phyloP scores from a whole-genome alignment of 1,140 invertebrate genomes.

The Tribolium madens region DNA sequence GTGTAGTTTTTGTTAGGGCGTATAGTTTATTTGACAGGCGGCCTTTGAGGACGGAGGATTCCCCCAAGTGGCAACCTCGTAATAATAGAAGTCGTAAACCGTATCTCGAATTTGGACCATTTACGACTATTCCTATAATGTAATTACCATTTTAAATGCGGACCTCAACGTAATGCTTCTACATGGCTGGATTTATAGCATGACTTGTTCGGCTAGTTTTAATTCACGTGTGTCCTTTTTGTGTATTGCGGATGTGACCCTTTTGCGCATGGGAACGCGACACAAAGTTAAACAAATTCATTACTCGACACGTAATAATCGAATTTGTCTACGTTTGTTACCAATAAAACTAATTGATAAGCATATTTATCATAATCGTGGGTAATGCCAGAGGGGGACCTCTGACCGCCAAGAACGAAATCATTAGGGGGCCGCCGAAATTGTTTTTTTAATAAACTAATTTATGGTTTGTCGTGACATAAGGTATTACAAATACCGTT shows the following conservation, averaged over 20 bases:
- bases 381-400: conserved; percentile 4
- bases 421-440: not conserved
- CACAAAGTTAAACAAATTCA: not conserved
- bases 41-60: conserved; percentile 43
- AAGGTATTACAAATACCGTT: conserved; percentile 19
- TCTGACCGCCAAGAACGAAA: not conserved
- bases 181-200: conserved; percentile 38
- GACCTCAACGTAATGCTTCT: conserved; percentile 36
- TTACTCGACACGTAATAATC: conserved; percentile 13
- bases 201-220: conserved; percentile 25
- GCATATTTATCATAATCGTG: conserved; percentile 26
- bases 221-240: conserved; percentile 10
- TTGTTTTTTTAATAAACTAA: conserved; percentile 36
- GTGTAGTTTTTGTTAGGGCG: conserved; percentile 42
- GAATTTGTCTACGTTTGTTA: conserved; percentile 10
- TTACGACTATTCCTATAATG: conserved; percentile 48
- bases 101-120: conserved; percentile 45
- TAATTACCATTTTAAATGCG: conserved; percentile 49
- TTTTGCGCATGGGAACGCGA: not conserved
- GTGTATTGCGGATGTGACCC: not conserved
- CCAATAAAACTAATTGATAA: conserved; percentile 22
- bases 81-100: conserved; percentile 46
- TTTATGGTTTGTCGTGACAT: conserved; percentile 37
- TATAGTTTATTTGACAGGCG: conserved; percentile 48
- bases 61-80: conserved; percentile 41